Evolutionary conservation across 2,888 invertebrate genomes (phyloP).

Genomic region (Molorchus minor): DNA sequence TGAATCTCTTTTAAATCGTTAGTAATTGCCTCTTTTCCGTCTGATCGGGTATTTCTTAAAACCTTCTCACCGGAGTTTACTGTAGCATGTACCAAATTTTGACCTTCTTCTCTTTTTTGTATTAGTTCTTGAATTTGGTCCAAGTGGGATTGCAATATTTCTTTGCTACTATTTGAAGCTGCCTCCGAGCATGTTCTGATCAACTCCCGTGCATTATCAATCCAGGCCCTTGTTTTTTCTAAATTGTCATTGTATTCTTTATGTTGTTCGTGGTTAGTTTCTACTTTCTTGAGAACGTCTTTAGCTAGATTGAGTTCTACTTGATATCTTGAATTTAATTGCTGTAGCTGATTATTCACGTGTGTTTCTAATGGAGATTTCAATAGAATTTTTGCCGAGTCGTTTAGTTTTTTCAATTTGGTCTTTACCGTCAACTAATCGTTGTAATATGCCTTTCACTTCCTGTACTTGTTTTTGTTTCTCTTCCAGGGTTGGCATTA

Average conservation of each 20-base stretch:
- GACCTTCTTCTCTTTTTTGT: conserved; percentile 85
- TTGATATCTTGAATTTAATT: conserved; percentile 88
- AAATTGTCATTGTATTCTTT: conserved; percentile 81
- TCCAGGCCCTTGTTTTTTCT: conserved; percentile 83
- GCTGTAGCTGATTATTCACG: conserved; percentile 86
- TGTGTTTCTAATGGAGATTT: conserved; percentile 88
- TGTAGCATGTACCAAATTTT: conserved; percentile 85
- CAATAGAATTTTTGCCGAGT: conserved; percentile 77
- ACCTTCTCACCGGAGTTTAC: conserved; percentile 92
- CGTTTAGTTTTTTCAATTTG: conserved; percentile 87
- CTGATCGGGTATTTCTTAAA: conserved; percentile 84
- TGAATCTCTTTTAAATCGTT: conserved; percentile 89
- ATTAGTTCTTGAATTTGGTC: conserved; percentile 83
- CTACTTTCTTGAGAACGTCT: conserved; percentile 90
- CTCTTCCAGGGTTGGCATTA: conserved; percentile 81
- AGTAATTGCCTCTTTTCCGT: conserved; percentile 88
- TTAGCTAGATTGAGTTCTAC: conserved; percentile 87
- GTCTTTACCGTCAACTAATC: conserved; percentile 78
- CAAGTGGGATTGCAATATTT: conserved; percentile 82
- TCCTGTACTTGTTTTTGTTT: conserved; percentile 87
- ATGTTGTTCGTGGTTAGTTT: conserved; percentile 88
- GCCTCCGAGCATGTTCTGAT: conserved; percentile 84
- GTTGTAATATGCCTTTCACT: conserved; percentile 79
- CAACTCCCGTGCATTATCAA: conserved; percentile 84
- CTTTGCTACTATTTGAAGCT: conserved; percentile 80